A percentile compares a stretch with the other conserved stretches of the same genome.
Conservation (phyloP, 2,113 vertebrate species). For the Aspiorhynchus laticeps region DNA sequence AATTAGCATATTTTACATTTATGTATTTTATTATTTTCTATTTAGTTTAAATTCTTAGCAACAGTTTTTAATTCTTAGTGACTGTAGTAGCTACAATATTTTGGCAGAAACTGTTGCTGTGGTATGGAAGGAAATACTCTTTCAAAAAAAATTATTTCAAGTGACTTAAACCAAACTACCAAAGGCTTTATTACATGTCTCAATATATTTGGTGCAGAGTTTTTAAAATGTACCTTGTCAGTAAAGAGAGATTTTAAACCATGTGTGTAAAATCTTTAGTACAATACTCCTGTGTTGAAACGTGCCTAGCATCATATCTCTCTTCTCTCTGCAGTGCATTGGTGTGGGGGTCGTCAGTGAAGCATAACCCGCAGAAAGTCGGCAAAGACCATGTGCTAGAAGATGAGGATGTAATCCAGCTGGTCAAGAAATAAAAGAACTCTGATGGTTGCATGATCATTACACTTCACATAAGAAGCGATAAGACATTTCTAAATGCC, state of each 20-base stretch:
- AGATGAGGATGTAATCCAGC: slow-evolving; percentile 98
- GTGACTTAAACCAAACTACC: not conserved
- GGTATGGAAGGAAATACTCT: too few species aligned
- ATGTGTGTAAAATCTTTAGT: not conserved
- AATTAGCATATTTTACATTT: not conserved
- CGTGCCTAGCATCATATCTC: not conserved
- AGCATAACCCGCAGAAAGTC: slow-evolving; percentile 98
- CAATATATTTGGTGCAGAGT: not conserved
- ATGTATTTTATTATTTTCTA: not conserved
- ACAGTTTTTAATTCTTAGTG: not conserved
- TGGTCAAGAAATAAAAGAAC: slow-evolving; percentile 92
- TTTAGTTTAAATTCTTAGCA: not conserved
- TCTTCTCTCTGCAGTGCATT: slow-evolving; percentile 79
- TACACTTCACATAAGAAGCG: slow-evolving; percentile 43
- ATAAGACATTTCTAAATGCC: slow-evolving; percentile 31
- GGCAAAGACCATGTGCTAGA: slow-evolving; percentile 96
- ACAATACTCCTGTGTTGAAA: not conserved
- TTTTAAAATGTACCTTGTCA: not conserved
- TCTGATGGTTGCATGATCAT: slow-evolving; percentile 53
- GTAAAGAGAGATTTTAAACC: not conserved
- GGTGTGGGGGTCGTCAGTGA: slow-evolving; percentile 97
- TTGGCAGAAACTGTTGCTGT: not conserved
- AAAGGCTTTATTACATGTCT: not conserved
- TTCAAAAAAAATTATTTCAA: too few species aligned
- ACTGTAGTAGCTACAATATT: not conserved